phyloP scores from a whole-genome alignment of 2,113 vertebrate genomes.

The Ammodramus savannarum region DNA sequence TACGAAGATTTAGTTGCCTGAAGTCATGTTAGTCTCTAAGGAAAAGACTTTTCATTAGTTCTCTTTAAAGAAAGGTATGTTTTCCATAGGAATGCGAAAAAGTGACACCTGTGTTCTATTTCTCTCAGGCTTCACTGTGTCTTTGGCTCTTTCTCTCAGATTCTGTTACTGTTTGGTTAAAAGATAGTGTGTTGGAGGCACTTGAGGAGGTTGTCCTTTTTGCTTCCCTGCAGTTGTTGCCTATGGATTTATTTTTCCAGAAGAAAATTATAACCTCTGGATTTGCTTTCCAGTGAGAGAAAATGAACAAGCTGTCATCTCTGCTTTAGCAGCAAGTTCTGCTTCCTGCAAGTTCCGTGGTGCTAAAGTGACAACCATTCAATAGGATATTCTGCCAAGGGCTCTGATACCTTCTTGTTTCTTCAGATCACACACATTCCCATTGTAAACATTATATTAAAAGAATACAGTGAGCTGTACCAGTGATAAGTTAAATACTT shows the following conservation, averaged over 20 bases:
- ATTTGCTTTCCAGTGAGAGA: background rate
- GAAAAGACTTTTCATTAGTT: background rate
- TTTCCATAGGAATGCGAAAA: background rate
- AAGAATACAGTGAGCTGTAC: background rate
- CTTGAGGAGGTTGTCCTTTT: background rate
- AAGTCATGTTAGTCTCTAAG: background rate
- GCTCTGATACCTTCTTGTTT: background rate
- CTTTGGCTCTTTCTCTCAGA: background rate
- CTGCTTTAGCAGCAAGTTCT: background rate
- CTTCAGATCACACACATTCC: background rate
- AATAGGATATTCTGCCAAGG: conserved; percentile 1
- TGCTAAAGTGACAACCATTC: background rate
- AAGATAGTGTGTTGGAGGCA: background rate
- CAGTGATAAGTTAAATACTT: background rate
- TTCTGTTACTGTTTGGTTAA: background rate
- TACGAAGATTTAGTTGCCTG: background rate
- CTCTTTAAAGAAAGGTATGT: background rate
- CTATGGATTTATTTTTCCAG: background rate
- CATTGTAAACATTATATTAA: background rate
- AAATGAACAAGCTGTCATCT: background rate
- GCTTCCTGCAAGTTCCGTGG: background rate
- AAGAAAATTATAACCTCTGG: background rate
- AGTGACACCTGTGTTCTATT: background rate
- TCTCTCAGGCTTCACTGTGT: rapidly evolving
- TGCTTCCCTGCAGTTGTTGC: background rate